Evolutionary conservation across 2,888 invertebrate genomes (phyloP).

Genomic region (Lasius fuliginosus): DNA sequence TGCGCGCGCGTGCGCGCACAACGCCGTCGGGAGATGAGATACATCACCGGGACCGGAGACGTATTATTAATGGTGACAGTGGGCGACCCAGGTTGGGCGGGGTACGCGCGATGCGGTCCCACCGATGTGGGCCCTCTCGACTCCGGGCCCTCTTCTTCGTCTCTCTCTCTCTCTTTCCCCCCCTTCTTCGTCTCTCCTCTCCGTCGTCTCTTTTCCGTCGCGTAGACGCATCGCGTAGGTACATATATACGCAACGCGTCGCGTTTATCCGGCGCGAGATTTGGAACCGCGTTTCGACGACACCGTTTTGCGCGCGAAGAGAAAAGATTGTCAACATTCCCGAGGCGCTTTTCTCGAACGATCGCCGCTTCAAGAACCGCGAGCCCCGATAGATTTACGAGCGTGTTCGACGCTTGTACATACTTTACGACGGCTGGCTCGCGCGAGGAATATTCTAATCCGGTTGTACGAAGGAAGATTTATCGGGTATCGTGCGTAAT

Average conservation of each 20-base stretch:
- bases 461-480: constrained; percentile 27
- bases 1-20: constrained; percentile 24
- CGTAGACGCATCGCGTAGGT: neutral
- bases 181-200: constrained; percentile 9
- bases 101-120: constrained; percentile 81
- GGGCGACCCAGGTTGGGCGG: constrained; percentile 86
- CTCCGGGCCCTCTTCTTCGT: constrained; percentile 62
- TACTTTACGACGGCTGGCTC: constrained; percentile 5
- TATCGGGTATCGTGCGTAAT: constrained; percentile 55
- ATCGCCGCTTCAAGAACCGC: neutral
- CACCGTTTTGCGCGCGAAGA: neutral
- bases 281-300: neutral
- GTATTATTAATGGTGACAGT: constrained; percentile 87
- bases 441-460: constrained; percentile 24
- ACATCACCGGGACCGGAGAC: constrained; percentile 86
- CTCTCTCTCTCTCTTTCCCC: constrained; percentile 41
- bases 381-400: constrained; percentile 19
- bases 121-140: constrained; percentile 74
- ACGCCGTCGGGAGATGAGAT: constrained; percentile 83
- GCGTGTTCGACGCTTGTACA: neutral
- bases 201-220: constrained; percentile 16
- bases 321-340: neutral
- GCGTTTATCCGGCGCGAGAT: neutral
- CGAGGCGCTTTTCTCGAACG: neutral
- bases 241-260: neutral